Percentiles rank a stretch among this genome's conserved stretches.
phyloP scores from a whole-genome alignment of 2,113 vertebrate genomes.

The Gallinago paraguaiae region DNA sequence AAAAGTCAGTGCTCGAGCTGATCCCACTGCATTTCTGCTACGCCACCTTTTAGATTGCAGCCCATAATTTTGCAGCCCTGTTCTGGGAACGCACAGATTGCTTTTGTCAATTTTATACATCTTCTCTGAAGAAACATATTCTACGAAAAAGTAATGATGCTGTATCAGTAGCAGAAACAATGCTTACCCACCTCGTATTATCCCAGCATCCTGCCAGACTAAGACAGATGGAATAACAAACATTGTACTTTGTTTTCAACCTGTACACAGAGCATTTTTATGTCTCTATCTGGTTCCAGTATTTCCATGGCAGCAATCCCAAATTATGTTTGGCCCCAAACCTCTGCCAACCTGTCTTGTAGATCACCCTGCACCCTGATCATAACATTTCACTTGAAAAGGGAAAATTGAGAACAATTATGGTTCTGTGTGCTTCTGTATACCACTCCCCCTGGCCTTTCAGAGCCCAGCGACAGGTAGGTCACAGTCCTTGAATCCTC shows the following conservation, averaged over 20 bases:
- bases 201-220: constrained; percentile 46
- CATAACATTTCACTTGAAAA: constrained; percentile 3
- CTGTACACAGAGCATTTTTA: constrained; percentile 10
- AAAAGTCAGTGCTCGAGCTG: not conserved
- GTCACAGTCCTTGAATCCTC: not conserved
- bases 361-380: not conserved
- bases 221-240: constrained; percentile 52
- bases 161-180: constrained; percentile 40
- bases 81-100: constrained; percentile 5
- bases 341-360: constrained; percentile 24
- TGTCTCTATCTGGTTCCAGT: not conserved
- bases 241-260: constrained; percentile 35
- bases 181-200: constrained; percentile 30
- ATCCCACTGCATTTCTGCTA: not conserved
- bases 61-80: constrained; percentile 26
- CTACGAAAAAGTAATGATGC: not conserved
- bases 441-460: not conserved
- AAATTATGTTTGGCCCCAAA: constrained; percentile 30
- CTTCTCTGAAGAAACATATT: not conserved
- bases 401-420: constrained; percentile 14
- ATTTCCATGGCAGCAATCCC: not conserved
- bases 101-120: not conserved
- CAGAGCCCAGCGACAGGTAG: not conserved
- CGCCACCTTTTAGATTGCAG: not conserved
- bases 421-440: not conserved